Evolutionary conservation across 1,140 invertebrate species (phyloP).

Genomic region (Dryas iulia): DNA sequence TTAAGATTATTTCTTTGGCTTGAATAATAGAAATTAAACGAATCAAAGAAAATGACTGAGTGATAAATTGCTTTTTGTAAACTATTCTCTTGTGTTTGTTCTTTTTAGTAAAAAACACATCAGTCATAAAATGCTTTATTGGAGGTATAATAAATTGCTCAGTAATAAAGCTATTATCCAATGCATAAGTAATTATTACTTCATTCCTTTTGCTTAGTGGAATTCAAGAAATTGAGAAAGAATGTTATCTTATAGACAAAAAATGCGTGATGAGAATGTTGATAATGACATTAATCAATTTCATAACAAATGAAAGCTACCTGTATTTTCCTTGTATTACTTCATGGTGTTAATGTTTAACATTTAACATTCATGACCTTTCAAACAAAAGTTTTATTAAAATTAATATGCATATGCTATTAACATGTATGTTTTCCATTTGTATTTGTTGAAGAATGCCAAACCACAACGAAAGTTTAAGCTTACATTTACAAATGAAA

Average conservation of each 20-base stretch:
- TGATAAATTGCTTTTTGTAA: no score
- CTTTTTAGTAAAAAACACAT: background rate
- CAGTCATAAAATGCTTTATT: background rate
- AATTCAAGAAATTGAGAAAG: background rate
- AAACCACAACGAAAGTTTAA: background rate
- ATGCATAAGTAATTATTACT: background rate
- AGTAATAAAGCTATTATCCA: background rate
- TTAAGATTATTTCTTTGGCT: no score
- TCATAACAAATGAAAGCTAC: background rate
- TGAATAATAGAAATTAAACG: no score
- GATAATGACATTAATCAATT: background rate
- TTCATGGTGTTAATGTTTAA: no score
- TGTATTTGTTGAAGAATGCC: background rate
- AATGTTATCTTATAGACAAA: background rate
- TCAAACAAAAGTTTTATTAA: no score
- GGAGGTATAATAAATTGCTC: background rate
- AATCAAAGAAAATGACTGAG: no score
- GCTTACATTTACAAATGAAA: background rate
- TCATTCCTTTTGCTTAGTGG: background rate
- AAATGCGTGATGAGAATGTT: background rate
- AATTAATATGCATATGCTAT: no score
- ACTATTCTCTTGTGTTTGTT: no score
- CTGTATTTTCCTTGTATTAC: no score
- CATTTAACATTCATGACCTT: no score
- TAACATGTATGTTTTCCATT: no score